Evolutionary conservation across 1,140 invertebrate genomes (phyloP), one percentile per base, ranked within the genome.

Genomic region (Lethrus apterus): DNA sequence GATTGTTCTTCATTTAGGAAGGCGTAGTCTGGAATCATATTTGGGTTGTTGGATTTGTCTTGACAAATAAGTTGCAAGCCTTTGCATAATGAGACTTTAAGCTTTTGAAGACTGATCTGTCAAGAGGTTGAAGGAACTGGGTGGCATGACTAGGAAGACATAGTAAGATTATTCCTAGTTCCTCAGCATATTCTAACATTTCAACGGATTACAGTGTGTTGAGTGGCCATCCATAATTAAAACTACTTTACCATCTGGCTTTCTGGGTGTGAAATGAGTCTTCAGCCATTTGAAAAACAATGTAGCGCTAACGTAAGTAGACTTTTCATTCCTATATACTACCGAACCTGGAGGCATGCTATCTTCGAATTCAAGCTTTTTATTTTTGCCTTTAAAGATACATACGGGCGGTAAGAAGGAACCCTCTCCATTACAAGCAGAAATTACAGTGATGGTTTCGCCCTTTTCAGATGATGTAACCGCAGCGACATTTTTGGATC

Each of bases 261-360:
- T 67, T 17, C 48, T 31, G 8, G 56, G 60, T n/a, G 62, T 5
- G 53, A 64, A 64, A 21, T 60, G 48, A 11, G 55, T 32, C 48
- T 55, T 52, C 17, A 65, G 19, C 59, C 63, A 67, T 26, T 59
- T 40, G 7, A 57, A 35, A 50, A 70, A 69, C 18, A 70, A 26
- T 20, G 62, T 56, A 11, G 59, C 19, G 34, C 53, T 69, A 10
- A 70, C 46, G 41, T 65, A 66, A 0, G 56, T 50, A 15, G 64
- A 69, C 43, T 66, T 65, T 55, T 62, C 48, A 29, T 55, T 57
- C 60, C 67, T 63, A 18, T 46, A 63, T n/a, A 62, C 51, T 14
- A 51, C 24, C 14, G 57, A 62, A 9, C 60, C 60, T 24, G 49
- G 38, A 26, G 63, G 66, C 21, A 68, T 26, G 7, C 53, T 54